These are phyloP conservation scores for Junonia oenone DNA, from an alignment of 2,888 invertebrate species.

Conservation along the genomic window DNA sequence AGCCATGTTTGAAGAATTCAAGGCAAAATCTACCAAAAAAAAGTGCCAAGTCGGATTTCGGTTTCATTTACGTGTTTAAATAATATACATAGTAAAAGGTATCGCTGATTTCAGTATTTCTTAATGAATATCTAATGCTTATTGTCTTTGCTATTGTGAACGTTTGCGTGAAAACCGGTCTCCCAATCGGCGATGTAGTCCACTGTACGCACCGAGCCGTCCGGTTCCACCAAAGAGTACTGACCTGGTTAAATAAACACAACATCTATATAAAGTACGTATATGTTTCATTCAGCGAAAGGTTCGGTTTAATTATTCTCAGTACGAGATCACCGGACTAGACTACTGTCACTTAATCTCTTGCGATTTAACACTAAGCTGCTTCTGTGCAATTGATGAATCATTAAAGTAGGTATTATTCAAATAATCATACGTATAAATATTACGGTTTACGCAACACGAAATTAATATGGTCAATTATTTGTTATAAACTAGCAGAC, in stretches of 20 bases:
- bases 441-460: no score
- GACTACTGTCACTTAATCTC: slow-evolving; percentile 1
- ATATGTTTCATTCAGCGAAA: slow-evolving; percentile 18
- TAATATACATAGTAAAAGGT: slow-evolving; percentile 15
- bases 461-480: no score
- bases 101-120: slow-evolving; percentile 7
- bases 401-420: no score
- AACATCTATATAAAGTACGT: slow-evolving; percentile 16
- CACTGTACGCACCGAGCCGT: slow-evolving; percentile 86
- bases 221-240: slow-evolving; percentile 84
- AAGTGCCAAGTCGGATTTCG: neutral
- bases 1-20: slow-evolving; percentile 6
- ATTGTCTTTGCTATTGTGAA: slow-evolving; percentile 82
- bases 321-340: slow-evolving; percentile 15
- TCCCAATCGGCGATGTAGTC: slow-evolving; percentile 89
- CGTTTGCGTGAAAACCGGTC: slow-evolving; percentile 87
- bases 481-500: no score
- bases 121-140: slow-evolving; percentile 47
- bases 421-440: no score
- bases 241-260: slow-evolving; percentile 65
- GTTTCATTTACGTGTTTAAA: slow-evolving; percentile 1
- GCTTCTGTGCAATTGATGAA: no score
- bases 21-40: neutral
- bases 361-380: neutral
- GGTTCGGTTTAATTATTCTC: slow-evolving; percentile 16